phyloP scores from a whole-genome alignment of 2,888 invertebrate genomes.

The Lagria hirta region DNA sequence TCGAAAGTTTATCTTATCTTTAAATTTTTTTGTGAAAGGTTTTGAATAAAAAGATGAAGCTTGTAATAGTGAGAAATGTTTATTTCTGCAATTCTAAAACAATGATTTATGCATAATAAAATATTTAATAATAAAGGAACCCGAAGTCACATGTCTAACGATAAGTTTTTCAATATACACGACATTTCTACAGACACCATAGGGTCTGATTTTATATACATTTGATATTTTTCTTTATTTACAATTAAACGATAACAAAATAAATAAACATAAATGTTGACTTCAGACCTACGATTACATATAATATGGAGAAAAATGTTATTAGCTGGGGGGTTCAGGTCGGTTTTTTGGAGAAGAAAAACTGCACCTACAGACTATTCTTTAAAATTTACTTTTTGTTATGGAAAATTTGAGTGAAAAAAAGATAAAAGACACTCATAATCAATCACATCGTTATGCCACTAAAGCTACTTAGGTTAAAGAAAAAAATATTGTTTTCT shows the following conservation, averaged over 20 bases:
- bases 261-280: constrained; percentile 47
- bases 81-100: constrained; percentile 52
- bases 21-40: no score
- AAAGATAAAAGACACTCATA: constrained; percentile 29
- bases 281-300: constrained; percentile 40
- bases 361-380: constrained; percentile 34
- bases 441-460: constrained; percentile 24
- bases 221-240: constrained; percentile 53
- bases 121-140: constrained; percentile 52
- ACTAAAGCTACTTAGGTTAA: constrained; percentile 19
- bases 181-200: constrained; percentile 52
- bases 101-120: constrained; percentile 53
- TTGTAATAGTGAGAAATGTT: constrained; percentile 46
- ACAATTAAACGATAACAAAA: constrained; percentile 50
- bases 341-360: constrained; percentile 19
- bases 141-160: constrained; percentile 50
- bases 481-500: constrained; percentile 16
- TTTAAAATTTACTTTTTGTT: constrained; percentile 29
- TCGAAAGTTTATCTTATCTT: no score
- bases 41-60: constrained; percentile 1
- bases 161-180: constrained; percentile 45
- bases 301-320: constrained; percentile 13
- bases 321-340: constrained; percentile 10
- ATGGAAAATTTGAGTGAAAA: constrained; percentile 27
- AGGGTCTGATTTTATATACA: constrained; percentile 51